Percentiles rank a stretch among this genome's conserved stretches.
These are phyloP conservation scores for Apamea monoglypha DNA, from an alignment of 2,888 invertebrate species.

Conservation along the genomic window DNA sequence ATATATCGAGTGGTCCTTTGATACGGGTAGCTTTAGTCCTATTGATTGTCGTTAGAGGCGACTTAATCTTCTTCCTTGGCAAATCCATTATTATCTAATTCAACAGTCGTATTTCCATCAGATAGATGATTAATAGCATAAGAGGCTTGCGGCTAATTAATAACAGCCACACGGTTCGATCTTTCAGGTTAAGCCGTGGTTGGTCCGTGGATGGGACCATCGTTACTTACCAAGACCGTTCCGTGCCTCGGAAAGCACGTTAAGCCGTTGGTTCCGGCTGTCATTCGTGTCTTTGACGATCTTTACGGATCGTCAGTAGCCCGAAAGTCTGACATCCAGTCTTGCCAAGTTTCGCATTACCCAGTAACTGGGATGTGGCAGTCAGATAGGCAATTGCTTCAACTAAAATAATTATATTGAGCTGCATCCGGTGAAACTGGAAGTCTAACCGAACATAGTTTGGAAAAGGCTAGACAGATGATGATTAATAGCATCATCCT, in stretches of 20 bases:
- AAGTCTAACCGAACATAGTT: not conserved
- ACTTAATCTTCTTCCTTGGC: slow-evolving; percentile 11
- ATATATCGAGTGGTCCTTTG: slow-evolving; percentile 9
- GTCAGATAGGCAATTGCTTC: not conserved
- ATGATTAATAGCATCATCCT: not conserved
- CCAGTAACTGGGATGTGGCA: not conserved
- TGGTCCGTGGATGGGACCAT: not conserved
- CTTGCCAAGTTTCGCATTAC: not conserved
- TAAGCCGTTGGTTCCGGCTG: not conserved
- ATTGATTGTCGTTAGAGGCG: not conserved
- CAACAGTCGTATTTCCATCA: not conserved
- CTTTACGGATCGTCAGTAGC: not conserved
- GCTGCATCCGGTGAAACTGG: not conserved
- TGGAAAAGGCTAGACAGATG: not conserved
- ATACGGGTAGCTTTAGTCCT: not conserved
- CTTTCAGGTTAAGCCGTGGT: not conserved
- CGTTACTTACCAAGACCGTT: not conserved
- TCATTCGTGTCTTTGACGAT: not conserved
- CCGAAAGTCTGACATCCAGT: not conserved
- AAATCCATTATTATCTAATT: slow-evolving; percentile 4
- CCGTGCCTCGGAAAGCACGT: not conserved
- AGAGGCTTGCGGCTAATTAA: not conserved
- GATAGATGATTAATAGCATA: not conserved
- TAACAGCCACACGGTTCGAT: not conserved
- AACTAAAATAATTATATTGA: not conserved